phyloP scores from a whole-genome alignment of 2,797 vertebrate species.

The Halcyon badia region DNA sequence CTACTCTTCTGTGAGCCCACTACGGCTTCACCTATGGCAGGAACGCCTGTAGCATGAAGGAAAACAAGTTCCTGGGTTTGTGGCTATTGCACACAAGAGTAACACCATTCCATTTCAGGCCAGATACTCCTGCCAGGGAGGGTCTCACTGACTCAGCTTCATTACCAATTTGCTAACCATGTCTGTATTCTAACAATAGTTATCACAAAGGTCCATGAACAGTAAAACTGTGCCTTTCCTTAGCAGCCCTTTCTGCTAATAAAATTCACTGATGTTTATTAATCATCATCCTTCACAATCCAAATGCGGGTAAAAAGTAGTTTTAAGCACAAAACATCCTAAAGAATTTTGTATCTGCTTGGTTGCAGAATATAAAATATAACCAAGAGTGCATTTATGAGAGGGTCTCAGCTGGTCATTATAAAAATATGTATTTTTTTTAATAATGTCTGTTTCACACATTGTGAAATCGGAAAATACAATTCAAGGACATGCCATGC shows the following conservation, averaged over 20 bases:
- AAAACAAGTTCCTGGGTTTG: neutral
- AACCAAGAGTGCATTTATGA: neutral
- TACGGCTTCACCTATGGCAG: neutral
- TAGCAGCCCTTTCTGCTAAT: neutral
- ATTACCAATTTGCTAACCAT: neutral
- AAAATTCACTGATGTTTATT: neutral
- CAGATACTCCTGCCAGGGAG: neutral
- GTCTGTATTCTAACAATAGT: neutral
- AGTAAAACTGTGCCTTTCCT: neutral
- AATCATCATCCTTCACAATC: neutral
- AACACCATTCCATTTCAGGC: neutral
- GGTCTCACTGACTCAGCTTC: neutral
- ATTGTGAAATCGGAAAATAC: neutral
- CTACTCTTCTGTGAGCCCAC: neutral
- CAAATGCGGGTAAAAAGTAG: neutral
- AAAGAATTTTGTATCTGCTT: neutral
- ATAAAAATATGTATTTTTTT: neutral
- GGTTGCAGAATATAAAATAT: neutral
- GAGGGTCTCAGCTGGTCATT: neutral
- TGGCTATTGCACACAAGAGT: neutral
- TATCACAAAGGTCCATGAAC: neutral
- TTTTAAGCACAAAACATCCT: neutral
- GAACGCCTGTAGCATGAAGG: rapidly evolving
- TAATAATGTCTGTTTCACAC: neutral
- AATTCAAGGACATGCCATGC: neutral